Base-by-base conservation (phyloP, 1,140 invertebrate species). In the Cepaea nemoralis region DNA sequence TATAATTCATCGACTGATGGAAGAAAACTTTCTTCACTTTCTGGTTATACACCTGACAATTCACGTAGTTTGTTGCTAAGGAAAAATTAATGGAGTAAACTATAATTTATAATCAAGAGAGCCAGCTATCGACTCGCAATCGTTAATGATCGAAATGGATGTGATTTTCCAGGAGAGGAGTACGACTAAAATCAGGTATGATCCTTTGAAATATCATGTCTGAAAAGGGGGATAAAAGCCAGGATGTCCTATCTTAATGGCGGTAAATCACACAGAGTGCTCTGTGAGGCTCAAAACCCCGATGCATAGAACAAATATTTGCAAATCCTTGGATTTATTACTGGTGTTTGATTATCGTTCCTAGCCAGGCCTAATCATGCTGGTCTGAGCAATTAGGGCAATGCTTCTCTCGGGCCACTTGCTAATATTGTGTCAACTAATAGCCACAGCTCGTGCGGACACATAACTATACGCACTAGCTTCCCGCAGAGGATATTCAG, bases 381-480 rank as follows among this genome's bases (percentile, higher is more conserved):
- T 63, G 59, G 77, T 24, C 39, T 33, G 66, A 79, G 59, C 77
- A 79, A 79, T 79, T 79, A 79, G 77, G 42, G 16, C 35, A 35
- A 33, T 40, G n/a, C 35, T 27, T 40, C 77, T 19, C 40, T 55
- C n/a, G 27, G 77, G 77, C 40, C 66, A 63, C 66, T 79, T 79
- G 77, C 77, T 79, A 67, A 69, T 79, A 69, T 79, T 79, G 77
- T 79, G 77, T 55, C 40, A 79, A 79, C 77, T 50, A 40, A 37
- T 69, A 12, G 77, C 33, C 33, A 35, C 8, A 27, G 31, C 3
- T 39, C 77, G 77, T 67, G 77, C 24, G 45, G 77, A 55, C 35
- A 42, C 77, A 79, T 79, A 69, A 77, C 75, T 63, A 63, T 77
- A 55, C 69, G 40, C 40, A 39, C 39, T 37, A 71, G 14, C n/a